Evolutionary conservation across 1,140 invertebrate species (phyloP), one percentile per base, ranked within the genome.

Genomic region (Tetramorium alpestre): DNA sequence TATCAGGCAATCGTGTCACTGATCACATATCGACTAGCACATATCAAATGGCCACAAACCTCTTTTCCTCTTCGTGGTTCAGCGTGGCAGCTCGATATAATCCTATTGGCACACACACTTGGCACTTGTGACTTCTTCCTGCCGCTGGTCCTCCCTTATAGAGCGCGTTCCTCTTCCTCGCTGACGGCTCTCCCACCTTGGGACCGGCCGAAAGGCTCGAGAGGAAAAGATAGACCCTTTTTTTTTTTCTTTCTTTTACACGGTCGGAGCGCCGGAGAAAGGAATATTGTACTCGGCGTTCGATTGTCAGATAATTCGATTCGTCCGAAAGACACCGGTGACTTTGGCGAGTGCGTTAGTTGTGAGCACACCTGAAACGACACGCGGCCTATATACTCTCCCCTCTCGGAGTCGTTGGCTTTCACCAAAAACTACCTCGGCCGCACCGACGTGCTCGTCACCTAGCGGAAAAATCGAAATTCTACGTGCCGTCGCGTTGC

Each of bases 341-440:
- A 73, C 89, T 91, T 87, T 86, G 92, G 78, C 90, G 92, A 92
- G 89, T 93, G 88, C 91, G 88, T 93, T 95, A 93, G 94, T 94
- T 94, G 93, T 95, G 94, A 94, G 94, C 81, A 89, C 88, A 87
- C 86, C 87, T 90, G 94, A 94, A 92, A 94, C 92, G 90, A 94
- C 91, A 93, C 93, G 90, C 93, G 89, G 89, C 93, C 94, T 95
- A 95, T 95, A 95, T 95, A 95, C 92, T 90, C 92, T 94, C 94
- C 94, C 95, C 94, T 93, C 94, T 89, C 89, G 85, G 84, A 54
- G 81, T 81, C 73, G 54, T 78, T 86, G 85, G 93, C 94, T 94
- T 94, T 94, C 93, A 93, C 94, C 93, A 85, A 93, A 94, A 94
- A 91, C 90, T 91, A 87, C 54, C 89, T 93, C 70, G 84, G 81